Evolutionary conservation across 2,888 invertebrate species (phyloP).

Genomic region (Fragum whitleyi): DNA sequence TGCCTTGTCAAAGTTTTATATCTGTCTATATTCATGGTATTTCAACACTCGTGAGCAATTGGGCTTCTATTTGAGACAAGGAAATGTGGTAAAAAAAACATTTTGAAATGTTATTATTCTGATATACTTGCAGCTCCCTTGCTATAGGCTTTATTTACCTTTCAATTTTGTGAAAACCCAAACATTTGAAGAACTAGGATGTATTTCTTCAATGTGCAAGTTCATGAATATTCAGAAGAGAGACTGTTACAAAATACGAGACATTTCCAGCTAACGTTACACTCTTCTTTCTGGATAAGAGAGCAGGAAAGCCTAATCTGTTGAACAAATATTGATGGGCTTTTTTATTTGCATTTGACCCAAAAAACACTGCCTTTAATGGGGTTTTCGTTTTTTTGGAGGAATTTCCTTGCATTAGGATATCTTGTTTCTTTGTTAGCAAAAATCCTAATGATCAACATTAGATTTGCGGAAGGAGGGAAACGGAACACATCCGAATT

Average conservation of each 20-base stretch:
- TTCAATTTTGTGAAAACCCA: no score
- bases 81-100: no score
- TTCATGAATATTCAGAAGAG: neutral
- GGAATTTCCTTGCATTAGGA: neutral
- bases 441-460: neutral
- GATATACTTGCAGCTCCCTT: neutral
- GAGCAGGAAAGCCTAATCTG: neutral
- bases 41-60: no score
- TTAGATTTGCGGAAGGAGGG: neutral
- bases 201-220: neutral
- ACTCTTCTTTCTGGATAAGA: neutral
- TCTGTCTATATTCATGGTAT: no score
- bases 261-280: no score
- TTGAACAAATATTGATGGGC: conserved; percentile 16
- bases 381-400: conserved; percentile 5
- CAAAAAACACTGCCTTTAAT: neutral
- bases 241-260: neutral
- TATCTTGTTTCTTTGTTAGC: neutral
- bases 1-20: no score
- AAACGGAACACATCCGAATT: neutral
- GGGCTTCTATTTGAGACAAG: no score
- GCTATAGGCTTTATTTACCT: no score
- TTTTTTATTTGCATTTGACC: conserved; percentile 5
- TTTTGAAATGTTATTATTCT: no score
- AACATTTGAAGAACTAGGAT: neutral